Percentiles rank a stretch among this genome's conserved stretches.
phyloP scores from a whole-genome alignment of 2,888 invertebrate species.

The Pimpla rufipes region DNA sequence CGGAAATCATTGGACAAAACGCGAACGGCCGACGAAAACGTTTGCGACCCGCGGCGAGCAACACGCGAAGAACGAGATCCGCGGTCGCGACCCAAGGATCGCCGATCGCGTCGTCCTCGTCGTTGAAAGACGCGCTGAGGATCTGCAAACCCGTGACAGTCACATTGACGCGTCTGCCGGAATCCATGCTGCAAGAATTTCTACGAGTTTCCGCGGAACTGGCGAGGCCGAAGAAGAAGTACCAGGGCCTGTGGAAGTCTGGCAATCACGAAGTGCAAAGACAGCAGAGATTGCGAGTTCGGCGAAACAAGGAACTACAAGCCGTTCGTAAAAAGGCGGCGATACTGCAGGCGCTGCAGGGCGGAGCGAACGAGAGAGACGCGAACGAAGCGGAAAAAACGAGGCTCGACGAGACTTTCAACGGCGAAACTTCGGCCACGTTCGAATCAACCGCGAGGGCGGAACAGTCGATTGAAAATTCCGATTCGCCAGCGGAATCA shows the following conservation, averaged over 20 bases:
- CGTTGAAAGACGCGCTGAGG: neutral
- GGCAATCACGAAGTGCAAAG: no score
- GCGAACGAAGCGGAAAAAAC: neutral
- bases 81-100: no score
- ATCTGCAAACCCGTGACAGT: conserved; percentile 63
- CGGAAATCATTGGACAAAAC: no score
- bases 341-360: neutral
- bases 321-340: neutral
- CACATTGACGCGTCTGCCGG: conserved; percentile 56
- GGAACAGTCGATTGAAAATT: neutral
- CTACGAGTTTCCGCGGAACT: neutral
- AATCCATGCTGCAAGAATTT: conserved; percentile 22
- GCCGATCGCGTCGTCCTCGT: neutral
- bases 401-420: neutral
- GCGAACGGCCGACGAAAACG: no score
- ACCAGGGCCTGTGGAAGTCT: no score
- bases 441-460: neutral
- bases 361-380: neutral
- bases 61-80: neutral
- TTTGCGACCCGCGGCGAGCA: neutral
- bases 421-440: neutral
- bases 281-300: neutral
- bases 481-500: neutral
- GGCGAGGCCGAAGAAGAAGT: neutral
- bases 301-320: neutral